These are phyloP conservation scores for Xestia rhomboidea DNA, from an alignment of 2,888 invertebrate genomes.

Conservation along the genomic window DNA sequence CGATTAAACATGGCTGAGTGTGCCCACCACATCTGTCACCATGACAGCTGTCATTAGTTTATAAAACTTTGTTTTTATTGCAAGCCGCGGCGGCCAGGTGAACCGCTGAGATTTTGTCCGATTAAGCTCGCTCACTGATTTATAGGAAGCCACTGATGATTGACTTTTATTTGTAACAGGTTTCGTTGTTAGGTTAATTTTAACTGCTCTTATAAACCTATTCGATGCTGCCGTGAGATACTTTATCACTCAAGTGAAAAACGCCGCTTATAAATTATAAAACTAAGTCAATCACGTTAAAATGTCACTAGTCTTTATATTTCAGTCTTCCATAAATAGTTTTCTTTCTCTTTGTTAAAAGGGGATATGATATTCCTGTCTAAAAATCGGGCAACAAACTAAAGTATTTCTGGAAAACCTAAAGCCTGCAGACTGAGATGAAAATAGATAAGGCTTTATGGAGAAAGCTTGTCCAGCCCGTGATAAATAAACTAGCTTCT, in stretches of 20 bases:
- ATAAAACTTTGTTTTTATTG: constrained; percentile 72
- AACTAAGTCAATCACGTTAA: neutral
- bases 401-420: neutral
- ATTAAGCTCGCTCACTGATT: constrained; percentile 44
- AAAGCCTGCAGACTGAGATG: neutral
- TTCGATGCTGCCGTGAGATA: neutral
- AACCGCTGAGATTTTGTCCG: constrained; percentile 53
- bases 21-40: constrained; percentile 69
- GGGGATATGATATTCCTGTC: neutral
- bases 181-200: constrained; percentile 14
- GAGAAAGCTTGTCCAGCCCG: neutral
- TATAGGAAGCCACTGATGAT: constrained; percentile 34
- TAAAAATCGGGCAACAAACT: neutral
- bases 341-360: neutral
- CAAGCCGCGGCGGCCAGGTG: constrained; percentile 48
- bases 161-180: constrained; percentile 8
- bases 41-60: constrained; percentile 74
- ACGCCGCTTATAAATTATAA: neutral
- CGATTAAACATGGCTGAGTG: constrained; percentile 72
- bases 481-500: neutral
- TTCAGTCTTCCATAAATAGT: neutral
- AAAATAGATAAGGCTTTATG: constrained; percentile 15
- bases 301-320: neutral
- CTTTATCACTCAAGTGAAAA: neutral
- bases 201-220: neutral